Conservation (phyloP, 2,888 invertebrate genomes). For the Hyppa rectilinea region DNA sequence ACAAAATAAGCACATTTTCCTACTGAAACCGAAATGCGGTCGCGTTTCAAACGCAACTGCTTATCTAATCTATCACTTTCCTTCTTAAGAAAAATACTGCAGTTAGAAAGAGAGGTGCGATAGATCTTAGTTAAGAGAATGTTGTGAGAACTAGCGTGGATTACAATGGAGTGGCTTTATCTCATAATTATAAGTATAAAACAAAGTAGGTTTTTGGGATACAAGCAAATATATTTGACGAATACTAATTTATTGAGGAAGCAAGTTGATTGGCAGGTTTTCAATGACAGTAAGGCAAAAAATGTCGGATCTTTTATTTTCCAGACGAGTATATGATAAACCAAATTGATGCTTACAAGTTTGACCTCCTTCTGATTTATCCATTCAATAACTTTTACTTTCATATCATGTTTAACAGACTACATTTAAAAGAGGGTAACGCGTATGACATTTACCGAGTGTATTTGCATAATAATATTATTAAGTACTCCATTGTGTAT, state of each 20-base stretch:
- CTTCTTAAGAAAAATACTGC: conserved; percentile 53
- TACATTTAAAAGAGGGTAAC: not conserved
- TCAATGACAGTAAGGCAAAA: not conserved
- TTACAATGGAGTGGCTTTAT: conserved; percentile 73
- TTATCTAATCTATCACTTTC: conserved; percentile 69
- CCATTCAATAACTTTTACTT: conserved; percentile 42
- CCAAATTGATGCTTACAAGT: conserved; percentile 24
- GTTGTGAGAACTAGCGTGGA: conserved; percentile 73
- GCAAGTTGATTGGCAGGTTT: conserved; percentile 3
- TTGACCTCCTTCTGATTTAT: conserved; percentile 29
- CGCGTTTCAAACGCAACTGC: conserved; percentile 56
- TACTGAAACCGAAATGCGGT: conserved; percentile 73
- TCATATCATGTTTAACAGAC: conserved; percentile 24
- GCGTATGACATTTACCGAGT: conserved; percentile 26
- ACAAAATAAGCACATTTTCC: conserved; percentile 56
- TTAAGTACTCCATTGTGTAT: conserved; percentile 49
- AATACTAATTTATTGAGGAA: conserved; percentile 24
- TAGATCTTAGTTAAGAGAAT: conserved; percentile 68
- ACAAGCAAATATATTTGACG: conserved; percentile 34
- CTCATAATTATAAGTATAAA: conserved; percentile 68
- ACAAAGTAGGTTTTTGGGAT: conserved; percentile 74
- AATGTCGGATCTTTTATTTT: not conserved
- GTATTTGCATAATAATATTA: conserved; percentile 54
- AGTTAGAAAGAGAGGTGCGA: conserved; percentile 72
- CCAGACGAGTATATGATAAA: not conserved